phyloP scores from a whole-genome alignment of 2,113 vertebrate genomes.

The Bostrychus sinensis region DNA sequence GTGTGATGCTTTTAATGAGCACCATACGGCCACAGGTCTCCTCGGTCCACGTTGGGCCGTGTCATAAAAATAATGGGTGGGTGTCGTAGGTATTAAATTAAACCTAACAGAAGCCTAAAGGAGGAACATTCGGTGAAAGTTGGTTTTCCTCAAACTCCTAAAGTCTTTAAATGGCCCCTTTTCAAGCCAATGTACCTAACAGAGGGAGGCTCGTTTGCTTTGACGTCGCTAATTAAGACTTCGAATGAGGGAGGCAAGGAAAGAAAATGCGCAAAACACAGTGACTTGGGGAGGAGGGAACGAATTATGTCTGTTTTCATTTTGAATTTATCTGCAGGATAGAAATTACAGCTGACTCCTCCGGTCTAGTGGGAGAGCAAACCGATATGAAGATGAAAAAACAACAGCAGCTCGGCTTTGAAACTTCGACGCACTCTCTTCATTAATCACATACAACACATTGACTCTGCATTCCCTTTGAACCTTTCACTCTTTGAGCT shows the following conservation, averaged over 20 bases:
- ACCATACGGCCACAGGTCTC: slow-evolving; percentile 47
- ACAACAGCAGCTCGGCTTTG: slow-evolving; percentile 63
- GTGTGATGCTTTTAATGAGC: slow-evolving; percentile 73
- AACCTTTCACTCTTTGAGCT: slow-evolving; percentile 55
- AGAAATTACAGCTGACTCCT: slow-evolving; percentile 78
- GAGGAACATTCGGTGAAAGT: slow-evolving; percentile 46
- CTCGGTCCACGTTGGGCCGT: slow-evolving; percentile 30
- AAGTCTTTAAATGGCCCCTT: slow-evolving; percentile 50
- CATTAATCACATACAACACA: slow-evolving; percentile 60
- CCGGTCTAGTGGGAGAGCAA: slow-evolving; percentile 67
- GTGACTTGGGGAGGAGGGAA: slow-evolving; percentile 43
- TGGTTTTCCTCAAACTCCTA: slow-evolving; percentile 42
- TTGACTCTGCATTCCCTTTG: slow-evolving; percentile 57
- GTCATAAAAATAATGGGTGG: slow-evolving; percentile 71
- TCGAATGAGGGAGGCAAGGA: slow-evolving; percentile 36
- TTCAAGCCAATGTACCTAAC: slow-evolving; percentile 51
- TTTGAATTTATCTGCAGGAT: slow-evolving; percentile 70
- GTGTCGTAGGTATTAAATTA: slow-evolving; percentile 64
- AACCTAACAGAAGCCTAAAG: slow-evolving; percentile 43
- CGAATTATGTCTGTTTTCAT: slow-evolving; percentile 73
- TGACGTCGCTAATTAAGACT: slow-evolving; percentile 75
- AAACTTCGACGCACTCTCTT: slow-evolving; percentile 62
- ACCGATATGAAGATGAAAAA: slow-evolving; percentile 59
- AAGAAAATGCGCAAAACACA: slow-evolving; percentile 16
- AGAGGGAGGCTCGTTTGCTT: slow-evolving; percentile 58